phyloP scores from a whole-genome alignment of 2,888 invertebrate species.

The Drosophila anceps region DNA sequence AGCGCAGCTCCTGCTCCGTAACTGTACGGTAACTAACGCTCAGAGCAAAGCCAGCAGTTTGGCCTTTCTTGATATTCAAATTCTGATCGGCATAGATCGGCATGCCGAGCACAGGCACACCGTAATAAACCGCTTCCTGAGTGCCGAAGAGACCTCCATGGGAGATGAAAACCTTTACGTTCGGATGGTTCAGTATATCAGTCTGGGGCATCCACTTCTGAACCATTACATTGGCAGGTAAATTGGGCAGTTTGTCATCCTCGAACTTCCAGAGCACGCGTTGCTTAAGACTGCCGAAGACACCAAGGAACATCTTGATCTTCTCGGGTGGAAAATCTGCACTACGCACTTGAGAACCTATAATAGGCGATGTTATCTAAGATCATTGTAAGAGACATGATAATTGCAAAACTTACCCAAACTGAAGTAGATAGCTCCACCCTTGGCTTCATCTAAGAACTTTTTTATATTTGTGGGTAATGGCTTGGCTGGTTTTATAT shows the following conservation, averaged over 20 bases:
- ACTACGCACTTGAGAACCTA: conserved; percentile 85
- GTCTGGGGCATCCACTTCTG: conserved; percentile 86
- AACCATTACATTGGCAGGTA: conserved; percentile 84
- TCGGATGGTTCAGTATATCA: conserved; percentile 85
- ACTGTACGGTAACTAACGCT: conserved; percentile 69
- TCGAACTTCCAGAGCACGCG: conserved; percentile 86
- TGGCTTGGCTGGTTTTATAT: conserved; percentile 83
- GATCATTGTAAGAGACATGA: rapidly evolving
- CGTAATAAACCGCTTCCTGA: conserved; percentile 82
- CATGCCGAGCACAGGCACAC: conserved; percentile 84
- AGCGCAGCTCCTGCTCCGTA: conserved; percentile 63
- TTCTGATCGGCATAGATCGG: conserved; percentile 84
- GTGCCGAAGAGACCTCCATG: conserved; percentile 84
- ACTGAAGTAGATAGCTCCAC: conserved; percentile 82
- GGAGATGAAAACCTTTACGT: conserved; percentile 84
- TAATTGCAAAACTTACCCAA: conserved; percentile 69
- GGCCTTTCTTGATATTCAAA: conserved; percentile 75
- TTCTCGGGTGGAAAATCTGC: conserved; percentile 83
- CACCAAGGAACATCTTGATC: conserved; percentile 80
- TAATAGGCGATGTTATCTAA: background rate
- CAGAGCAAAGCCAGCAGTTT: conserved; percentile 73
- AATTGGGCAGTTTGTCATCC: conserved; percentile 77
- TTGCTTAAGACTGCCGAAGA: conserved; percentile 84
- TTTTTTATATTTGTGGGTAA: conserved; percentile 77
- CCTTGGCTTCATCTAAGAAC: conserved; percentile 82